These are phyloP conservation scores for Elanus axillaris DNA, from an alignment of 2,113 vertebrate genomes.

Conservation along the genomic window DNA sequence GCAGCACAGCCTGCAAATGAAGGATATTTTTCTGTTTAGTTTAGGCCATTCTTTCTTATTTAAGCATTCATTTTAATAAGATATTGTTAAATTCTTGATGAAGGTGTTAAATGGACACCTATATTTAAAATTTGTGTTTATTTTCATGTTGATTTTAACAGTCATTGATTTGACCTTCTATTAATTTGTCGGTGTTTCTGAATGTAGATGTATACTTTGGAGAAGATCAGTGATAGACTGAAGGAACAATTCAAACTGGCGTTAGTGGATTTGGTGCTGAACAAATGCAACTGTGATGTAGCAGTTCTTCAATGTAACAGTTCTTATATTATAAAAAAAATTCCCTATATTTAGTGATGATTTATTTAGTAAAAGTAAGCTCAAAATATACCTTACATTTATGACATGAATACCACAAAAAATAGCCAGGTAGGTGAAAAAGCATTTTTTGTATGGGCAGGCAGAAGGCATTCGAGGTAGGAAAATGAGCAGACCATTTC, in stretches of 20 bases:
- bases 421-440: background rate
- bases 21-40: background rate
- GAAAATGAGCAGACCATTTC: background rate
- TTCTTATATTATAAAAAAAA: background rate
- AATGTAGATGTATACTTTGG: background rate
- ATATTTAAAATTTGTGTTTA: background rate
- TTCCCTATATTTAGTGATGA: background rate
- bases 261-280: background rate
- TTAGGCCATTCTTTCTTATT: background rate
- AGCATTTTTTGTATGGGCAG: background rate
- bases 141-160: background rate
- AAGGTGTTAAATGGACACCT: background rate
- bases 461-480: background rate
- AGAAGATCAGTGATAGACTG: background rate
- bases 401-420: background rate
- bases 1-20: background rate
- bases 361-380: background rate
- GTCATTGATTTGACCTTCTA: background rate
- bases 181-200: background rate
- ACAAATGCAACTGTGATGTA: background rate
- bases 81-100: background rate
- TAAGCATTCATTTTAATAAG: background rate
- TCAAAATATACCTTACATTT: background rate
- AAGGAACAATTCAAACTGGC: background rate
- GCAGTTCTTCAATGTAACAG: background rate